Base-by-base conservation (phyloP, 2,888 invertebrate species). In the Diarsia dahlii region DNA sequence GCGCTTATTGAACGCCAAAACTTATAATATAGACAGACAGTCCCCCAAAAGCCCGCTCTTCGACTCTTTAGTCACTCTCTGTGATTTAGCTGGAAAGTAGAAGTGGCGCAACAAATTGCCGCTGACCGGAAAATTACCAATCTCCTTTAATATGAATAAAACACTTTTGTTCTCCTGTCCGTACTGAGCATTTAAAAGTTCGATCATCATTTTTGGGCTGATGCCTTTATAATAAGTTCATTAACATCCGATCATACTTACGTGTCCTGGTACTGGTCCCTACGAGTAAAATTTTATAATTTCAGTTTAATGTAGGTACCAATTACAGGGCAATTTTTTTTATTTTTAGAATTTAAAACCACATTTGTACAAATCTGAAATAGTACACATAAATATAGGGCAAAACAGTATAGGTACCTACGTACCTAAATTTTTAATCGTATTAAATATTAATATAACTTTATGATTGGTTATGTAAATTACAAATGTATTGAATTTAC, bases 171-270 rank as follows among this genome's bases (percentile, higher is more conserved):
- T n/a, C n/a, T n/a, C n/a, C n/a, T n/a, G 28, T 1, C 28, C 23
- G 10, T 23, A 13, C 2, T 6, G 12, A 12, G 5, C 4, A 54
- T 54, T 54, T 23, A 1, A 12, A 54, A 54, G 23, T 56, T 23
- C 2, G 12, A 1, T 23, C 13, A 8, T 23, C 0, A 56, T 56
- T 56, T 54, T 23, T 23, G 23, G 13, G 23, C 23, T 6, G 23
- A 23, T 6, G 23, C 6, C 56, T 13, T 52, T 52, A 8, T 48
- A 13, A 20, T n/a, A 20, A 9, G 20, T 52, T 20, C 3, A 10
- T n/a, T 10, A 54, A 54, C 4, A 54, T 54, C n/a, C n/a, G 56
- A 56, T 5, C 28, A 63, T 45, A 63, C 72, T 58, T 58, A 73
- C 72, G 12, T 73, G 72, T 3, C 8, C 23, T 8, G 68, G 5